Conservation (phyloP, 2,797 vertebrate genomes). For the Protonibea diacanthus region DNA sequence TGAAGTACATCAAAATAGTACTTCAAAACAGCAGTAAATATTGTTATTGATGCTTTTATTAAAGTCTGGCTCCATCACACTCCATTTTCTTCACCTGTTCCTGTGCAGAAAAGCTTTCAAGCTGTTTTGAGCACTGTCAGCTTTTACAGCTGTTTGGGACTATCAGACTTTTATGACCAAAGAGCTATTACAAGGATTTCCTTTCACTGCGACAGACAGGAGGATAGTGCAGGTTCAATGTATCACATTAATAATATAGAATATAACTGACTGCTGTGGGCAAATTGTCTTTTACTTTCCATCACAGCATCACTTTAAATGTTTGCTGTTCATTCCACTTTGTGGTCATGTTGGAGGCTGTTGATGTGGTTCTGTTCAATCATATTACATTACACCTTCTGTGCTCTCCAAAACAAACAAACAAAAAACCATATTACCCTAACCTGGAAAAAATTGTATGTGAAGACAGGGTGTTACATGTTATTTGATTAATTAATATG, state of each 20-base stretch:
- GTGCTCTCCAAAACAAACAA: not conserved
- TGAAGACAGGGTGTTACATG: too few relatives aligned
- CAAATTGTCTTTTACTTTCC: not conserved
- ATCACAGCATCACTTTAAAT: not conserved
- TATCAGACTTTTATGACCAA: not conserved
- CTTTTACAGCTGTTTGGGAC: slow-evolving; percentile 10
- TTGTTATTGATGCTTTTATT: not conserved
- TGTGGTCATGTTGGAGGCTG: not conserved
- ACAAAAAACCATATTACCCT: too few relatives aligned
- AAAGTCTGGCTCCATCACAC: not conserved
- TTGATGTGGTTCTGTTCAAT: not conserved
- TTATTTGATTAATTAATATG: too few relatives aligned
- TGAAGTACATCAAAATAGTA: not conserved
- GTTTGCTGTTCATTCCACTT: not conserved
- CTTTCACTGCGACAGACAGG: slow-evolving; percentile 1
- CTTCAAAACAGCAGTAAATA: not conserved
- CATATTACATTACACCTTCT: not conserved
- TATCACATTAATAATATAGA: slow-evolving; percentile 4
- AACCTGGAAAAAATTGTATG: too few relatives aligned
- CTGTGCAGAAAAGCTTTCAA: slow-evolving; percentile 1
- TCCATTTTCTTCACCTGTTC: not conserved
- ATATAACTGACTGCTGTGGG: not conserved
- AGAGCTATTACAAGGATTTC: not conserved
- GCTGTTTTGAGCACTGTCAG: slow-evolving; percentile 6
- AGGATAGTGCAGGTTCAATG: not conserved